Base-by-base conservation (phyloP, 2,888 invertebrate species). In the Frankliniella intonsa region DNA sequence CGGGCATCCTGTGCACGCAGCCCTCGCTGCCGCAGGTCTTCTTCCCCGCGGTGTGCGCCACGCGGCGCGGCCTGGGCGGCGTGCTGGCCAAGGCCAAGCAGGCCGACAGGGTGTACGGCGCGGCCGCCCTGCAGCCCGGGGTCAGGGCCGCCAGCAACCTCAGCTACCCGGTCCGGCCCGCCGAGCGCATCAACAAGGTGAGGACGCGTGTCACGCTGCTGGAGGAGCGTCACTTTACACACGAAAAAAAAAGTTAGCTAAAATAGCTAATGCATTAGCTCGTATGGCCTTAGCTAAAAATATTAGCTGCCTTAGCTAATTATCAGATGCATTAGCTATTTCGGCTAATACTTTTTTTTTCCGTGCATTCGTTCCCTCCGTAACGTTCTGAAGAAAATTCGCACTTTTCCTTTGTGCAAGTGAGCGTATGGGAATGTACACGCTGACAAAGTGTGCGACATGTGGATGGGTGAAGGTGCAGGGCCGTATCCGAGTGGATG, bases 121-220 rank as follows among this genome's bases (percentile, higher is more conserved):
- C 22, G 1, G 69, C 69, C 22, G 69, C 69, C 11, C 69, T 76
- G 69, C 69, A 76, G 69, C n/a, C 69, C 22, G n/a, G 11, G 25
- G 69, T 76, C 8, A 22, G 69, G 11, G 69, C 69, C 5, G 1
- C 22, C 25, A 76, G 69, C 69, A 76, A n/a, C 22, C 69, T 76
- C 22, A 12, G 69, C 69, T 76, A 76, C 69, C 69, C 69, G 11
- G 25, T 76, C 69, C 69, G 69, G 22, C 69, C 69, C 69, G 12
- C 69, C 10, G 69, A 76, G 69, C 69, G 69, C 69, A 76, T 76
- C 69, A 76, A 76, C 69, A 76, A 76, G 69, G 69, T 76, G 62
- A 62, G 62, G 12, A 17, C 55, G 5, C 38, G 38, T 5, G 5
- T 38, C 38, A 38, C 38, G 38, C n/a, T n/a, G n/a, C n/a, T 38